phyloP scores from a whole-genome alignment of 2,888 invertebrate genomes.

The Coelinius sp. region DNA sequence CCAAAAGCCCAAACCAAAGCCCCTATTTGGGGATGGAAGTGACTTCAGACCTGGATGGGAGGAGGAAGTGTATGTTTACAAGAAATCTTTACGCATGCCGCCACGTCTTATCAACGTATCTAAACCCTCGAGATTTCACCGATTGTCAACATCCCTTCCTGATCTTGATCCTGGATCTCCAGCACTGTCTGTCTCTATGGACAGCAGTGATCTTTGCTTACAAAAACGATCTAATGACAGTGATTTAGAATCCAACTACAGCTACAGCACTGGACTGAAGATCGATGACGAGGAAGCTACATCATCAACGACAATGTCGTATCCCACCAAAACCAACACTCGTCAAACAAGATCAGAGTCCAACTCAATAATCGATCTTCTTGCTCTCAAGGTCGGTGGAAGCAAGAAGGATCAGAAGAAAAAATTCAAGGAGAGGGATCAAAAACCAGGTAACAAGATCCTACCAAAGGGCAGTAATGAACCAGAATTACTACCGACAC shows the following conservation, averaged over 20 bases:
- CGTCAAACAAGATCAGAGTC: conserved; percentile 69
- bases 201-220: conserved; percentile 69
- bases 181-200: conserved; percentile 77
- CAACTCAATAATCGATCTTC: conserved; percentile 77
- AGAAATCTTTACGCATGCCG: conserved; percentile 86
- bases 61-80: conserved; percentile 86
- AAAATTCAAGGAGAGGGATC: conserved; percentile 73
- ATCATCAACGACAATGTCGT: conserved; percentile 78
- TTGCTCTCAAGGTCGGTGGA: conserved; percentile 78
- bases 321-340: conserved; percentile 69
- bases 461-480: conserved; percentile 74
- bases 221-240: conserved; percentile 73
- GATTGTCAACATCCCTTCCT: conserved; percentile 83
- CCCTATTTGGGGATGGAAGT: conserved; percentile 80
- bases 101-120: conserved; percentile 85
- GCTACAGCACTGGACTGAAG: conserved; percentile 73
- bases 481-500: conserved; percentile 77
- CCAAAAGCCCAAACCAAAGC: conserved; percentile 70
- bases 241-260: conserved; percentile 79
- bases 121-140: conserved; percentile 78
- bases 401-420: conserved; percentile 71
- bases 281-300: conserved; percentile 79
- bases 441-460: conserved; percentile 72
- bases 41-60: conserved; percentile 87
- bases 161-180: conserved; percentile 85